phyloP scores from a whole-genome alignment of 2,888 invertebrate genomes.

The Deroplatys truncata region DNA sequence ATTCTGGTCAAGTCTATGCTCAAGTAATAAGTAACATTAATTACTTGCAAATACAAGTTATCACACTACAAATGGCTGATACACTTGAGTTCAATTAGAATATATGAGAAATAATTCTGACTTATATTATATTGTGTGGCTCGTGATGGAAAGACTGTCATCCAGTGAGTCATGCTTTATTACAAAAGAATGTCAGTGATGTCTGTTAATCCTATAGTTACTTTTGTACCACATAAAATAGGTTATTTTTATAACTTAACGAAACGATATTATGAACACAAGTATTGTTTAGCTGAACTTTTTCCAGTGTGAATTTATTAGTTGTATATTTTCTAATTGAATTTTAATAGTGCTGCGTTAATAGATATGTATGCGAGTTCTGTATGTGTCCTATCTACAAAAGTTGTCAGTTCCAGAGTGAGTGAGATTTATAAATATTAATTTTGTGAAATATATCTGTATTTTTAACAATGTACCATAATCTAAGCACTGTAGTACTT shows the following conservation, averaged over 20 bases:
- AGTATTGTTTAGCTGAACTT: not conserved
- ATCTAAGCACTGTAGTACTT: not conserved
- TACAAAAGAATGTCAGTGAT: not conserved
- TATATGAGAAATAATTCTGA: constrained; percentile 4
- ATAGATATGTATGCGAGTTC: not conserved
- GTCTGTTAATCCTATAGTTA: not conserved
- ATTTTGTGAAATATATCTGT: not conserved
- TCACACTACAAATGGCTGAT: constrained; percentile 17
- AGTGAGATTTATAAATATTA: not conserved
- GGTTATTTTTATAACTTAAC: constrained; percentile 2
- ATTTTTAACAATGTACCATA: not conserved
- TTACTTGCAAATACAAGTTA: constrained; percentile 1
- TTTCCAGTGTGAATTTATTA: not conserved
- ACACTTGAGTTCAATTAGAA: constrained; percentile 23
- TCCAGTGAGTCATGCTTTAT: constrained; percentile 11
- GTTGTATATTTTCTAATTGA: not conserved
- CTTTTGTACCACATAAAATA: not conserved
- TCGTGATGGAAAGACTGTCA: not conserved
- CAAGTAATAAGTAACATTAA: constrained; percentile 11
- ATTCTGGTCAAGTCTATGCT: constrained; percentile 29
- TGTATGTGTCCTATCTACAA: not conserved
- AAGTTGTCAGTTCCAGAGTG: not conserved
- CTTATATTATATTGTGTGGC: not conserved
- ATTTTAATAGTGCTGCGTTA: not conserved
- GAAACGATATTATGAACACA: not conserved